These are phyloP conservation scores for Orycteropus afer DNA, from an alignment of 2,113 vertebrate genomes.

Conservation along the genomic window DNA sequence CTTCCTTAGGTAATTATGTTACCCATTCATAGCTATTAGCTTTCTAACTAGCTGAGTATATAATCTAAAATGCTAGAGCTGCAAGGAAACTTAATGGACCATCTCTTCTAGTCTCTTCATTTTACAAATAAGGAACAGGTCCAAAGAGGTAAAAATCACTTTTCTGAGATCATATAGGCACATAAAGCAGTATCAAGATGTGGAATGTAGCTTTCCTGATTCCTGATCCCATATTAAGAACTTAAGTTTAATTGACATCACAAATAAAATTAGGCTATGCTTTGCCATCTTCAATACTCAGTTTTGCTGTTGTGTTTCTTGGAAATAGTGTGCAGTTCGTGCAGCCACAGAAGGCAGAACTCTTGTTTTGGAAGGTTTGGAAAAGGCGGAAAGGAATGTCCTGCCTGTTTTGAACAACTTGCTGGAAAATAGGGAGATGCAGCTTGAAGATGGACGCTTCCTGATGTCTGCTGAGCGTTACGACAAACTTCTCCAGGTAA, in stretches of 20 bases:
- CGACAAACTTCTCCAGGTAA: slow-evolving; percentile 95
- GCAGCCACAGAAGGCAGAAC: slow-evolving; percentile 95
- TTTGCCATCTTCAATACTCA: not conserved
- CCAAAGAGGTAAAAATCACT: not conserved
- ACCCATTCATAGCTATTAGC: not conserved
- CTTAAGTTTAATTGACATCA: not conserved
- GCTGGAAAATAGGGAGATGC: slow-evolving; percentile 98
- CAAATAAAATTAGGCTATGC: not conserved
- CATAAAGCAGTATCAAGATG: not conserved
- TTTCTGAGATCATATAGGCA: not conserved
- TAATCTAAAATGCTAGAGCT: slow-evolving; percentile 34
- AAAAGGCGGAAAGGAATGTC: slow-evolving; percentile 97
- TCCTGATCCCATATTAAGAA: not conserved
- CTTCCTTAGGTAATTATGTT: slow-evolving; percentile 36
- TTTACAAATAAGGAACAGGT: slow-evolving; percentile 33
- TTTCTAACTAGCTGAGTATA: slow-evolving; percentile 30
- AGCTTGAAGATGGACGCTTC: slow-evolving; percentile 98
- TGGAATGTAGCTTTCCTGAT: not conserved
- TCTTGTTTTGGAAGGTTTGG: slow-evolving; percentile 96
- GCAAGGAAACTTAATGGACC: not conserved
- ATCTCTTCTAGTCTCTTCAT: not conserved
- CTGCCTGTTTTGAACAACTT: slow-evolving; percentile 97
- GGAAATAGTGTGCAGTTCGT: slow-evolving; percentile 94
- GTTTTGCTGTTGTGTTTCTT: slow-evolving; percentile 38
- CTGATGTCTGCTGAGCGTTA: slow-evolving; percentile 96